Conservation (phyloP, 1,140 invertebrate genomes). For the Microplitis mediator region DNA sequence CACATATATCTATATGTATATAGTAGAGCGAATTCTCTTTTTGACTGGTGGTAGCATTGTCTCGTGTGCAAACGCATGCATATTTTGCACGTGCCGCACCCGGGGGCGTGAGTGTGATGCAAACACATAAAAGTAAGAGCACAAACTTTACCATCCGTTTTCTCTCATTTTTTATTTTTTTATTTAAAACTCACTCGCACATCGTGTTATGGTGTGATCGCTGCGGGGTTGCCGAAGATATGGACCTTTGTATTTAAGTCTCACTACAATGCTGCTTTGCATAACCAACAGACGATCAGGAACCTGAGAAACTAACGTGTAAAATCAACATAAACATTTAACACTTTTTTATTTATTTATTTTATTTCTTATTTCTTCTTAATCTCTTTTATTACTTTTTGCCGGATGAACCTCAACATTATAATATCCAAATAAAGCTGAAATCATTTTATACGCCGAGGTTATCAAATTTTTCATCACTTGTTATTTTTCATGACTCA, state of each 20-base stretch:
- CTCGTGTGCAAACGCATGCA: slow-evolving; percentile 45
- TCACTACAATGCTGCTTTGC: slow-evolving; percentile 33
- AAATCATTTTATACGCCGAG: too few relatives aligned
- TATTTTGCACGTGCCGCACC: slow-evolving; percentile 47
- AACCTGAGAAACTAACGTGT: slow-evolving; percentile 8
- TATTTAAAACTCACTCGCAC: neutral
- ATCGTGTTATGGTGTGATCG: slow-evolving; percentile 26
- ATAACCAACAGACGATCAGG: slow-evolving; percentile 21
- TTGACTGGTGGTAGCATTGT: slow-evolving; percentile 37
- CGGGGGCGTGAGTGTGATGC: slow-evolving; percentile 3
- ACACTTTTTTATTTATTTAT: too few relatives aligned
- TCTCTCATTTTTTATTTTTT: neutral
- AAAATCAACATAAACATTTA: slow-evolving; percentile 34
- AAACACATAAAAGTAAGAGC: slow-evolving; percentile 1
- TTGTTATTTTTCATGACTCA: too few relatives aligned
- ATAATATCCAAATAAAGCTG: too few relatives aligned
- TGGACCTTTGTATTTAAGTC: slow-evolving; percentile 37
- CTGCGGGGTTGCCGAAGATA: slow-evolving; percentile 36
- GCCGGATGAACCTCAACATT: too few relatives aligned
- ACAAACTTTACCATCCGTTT: slow-evolving; percentile 3
- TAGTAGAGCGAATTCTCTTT: neutral
- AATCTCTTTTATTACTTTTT: too few relatives aligned
- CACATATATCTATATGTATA: neutral
- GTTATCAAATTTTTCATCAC: too few relatives aligned
- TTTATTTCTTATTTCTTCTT: too few relatives aligned